A percentile compares a stretch with the other conserved stretches of the same genome.
phyloP scores from a whole-genome alignment of 2,888 invertebrate species.

The Acrobasis consociella region DNA sequence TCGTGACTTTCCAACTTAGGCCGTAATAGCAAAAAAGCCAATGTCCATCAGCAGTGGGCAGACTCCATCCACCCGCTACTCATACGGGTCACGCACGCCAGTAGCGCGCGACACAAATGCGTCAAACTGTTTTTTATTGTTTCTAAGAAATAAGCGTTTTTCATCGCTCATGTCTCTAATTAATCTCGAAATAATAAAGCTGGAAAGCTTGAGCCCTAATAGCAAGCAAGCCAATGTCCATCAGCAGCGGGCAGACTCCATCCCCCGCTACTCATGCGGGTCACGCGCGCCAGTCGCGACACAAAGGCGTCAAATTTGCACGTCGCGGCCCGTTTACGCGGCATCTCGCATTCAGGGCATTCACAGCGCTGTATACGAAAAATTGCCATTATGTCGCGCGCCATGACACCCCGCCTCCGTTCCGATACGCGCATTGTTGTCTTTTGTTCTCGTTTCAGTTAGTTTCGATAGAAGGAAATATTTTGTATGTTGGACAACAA shows the following conservation, averaged over 20 bases:
- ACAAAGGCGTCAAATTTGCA: conserved; percentile 82
- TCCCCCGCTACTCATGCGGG: conserved; percentile 52
- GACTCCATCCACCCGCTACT: conserved; percentile 31
- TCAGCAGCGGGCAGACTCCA: conserved; percentile 30
- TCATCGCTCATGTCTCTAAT: too few species aligned
- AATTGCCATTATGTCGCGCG: conserved; percentile 61
- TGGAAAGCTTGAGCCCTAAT: too few species aligned
- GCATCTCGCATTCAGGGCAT: conserved; percentile 66
- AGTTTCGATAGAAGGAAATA: neutral
- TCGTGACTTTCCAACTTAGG: too few species aligned
- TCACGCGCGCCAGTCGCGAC: conserved; percentile 66
- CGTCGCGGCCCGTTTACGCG: conserved; percentile 77
- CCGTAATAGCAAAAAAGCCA: conserved; percentile 13
- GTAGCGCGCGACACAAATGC: too few species aligned
- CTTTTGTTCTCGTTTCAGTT: conserved; percentile 13
- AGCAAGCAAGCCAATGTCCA: conserved; percentile 19
- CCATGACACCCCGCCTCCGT: conserved; percentile 55
- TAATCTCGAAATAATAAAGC: too few species aligned
- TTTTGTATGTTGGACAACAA: neutral
- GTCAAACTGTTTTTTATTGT: too few species aligned
- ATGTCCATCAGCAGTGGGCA: conserved; percentile 26
- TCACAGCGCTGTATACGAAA: conserved; percentile 58
- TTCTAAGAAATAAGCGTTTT: too few species aligned
- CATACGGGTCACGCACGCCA: too few species aligned
- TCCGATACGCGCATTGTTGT: conserved; percentile 26